These are phyloP conservation scores for Orientallactaga bullata DNA, from an alignment of 2,113 vertebrate species.

Conservation along the genomic window DNA sequence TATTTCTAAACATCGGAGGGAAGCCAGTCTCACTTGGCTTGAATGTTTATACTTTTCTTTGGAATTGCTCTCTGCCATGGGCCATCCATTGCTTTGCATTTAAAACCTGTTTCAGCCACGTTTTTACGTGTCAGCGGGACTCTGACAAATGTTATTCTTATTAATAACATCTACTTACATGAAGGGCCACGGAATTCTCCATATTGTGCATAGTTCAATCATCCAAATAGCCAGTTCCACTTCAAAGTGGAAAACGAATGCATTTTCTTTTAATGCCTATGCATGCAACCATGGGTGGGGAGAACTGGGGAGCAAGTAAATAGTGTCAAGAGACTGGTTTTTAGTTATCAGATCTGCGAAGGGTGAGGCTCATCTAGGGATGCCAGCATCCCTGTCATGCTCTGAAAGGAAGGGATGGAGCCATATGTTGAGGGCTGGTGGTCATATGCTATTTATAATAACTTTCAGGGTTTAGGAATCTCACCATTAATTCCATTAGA, in stretches of 20 bases:
- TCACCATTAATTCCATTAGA: slow-evolving; percentile 3
- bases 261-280: background rate
- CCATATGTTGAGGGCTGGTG: background rate
- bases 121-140: slow-evolving; percentile 10
- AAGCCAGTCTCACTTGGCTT: slow-evolving; percentile 33
- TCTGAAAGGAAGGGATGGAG: background rate
- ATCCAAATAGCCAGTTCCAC: background rate
- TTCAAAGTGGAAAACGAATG: slow-evolving; percentile 17
- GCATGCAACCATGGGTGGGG: background rate
- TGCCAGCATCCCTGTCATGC: background rate
- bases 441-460: background rate
- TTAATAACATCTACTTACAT: background rate
- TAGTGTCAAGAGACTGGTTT: background rate
- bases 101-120: slow-evolving; percentile 24
- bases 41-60: slow-evolving; percentile 39
- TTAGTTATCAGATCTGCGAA: background rate
- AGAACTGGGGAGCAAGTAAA: background rate
- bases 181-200: slow-evolving; percentile 5
- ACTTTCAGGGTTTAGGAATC: background rate
- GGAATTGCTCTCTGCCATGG: slow-evolving; percentile 53
- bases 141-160: background rate
- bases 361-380: background rate
- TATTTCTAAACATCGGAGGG: background rate
- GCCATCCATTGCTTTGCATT: slow-evolving; percentile 16
- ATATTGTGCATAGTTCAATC: background rate